These are phyloP conservation scores for Mechanitis messenoides DNA, from an alignment of 2,888 invertebrate species.

Conservation along the genomic window DNA sequence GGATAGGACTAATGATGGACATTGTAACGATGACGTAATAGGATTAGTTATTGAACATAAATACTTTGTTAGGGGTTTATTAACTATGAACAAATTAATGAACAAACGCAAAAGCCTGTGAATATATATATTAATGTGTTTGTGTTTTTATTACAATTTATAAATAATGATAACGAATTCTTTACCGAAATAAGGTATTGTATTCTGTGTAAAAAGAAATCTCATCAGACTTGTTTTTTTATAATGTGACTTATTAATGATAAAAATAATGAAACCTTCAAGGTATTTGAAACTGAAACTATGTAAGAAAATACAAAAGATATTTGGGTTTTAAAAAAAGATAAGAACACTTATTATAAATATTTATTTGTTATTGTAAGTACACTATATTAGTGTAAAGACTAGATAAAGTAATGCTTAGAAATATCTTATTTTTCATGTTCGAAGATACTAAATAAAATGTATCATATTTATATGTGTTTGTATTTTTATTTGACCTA, in stretches of 20 bases:
- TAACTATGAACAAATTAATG: conserved; percentile 10
- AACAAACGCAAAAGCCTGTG: no score
- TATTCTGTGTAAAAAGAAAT: background rate
- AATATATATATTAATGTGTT: background rate
- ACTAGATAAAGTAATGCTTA: conserved; percentile 46
- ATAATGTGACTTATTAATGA: background rate
- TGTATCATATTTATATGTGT: conserved; percentile 42
- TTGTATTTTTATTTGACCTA: conserved; percentile 26
- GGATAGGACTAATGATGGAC: conserved; percentile 5
- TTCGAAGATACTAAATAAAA: conserved; percentile 52
- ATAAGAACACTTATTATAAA: conserved; percentile 11
- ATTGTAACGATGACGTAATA: background rate
- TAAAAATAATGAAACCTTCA: background rate
- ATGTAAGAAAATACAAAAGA: background rate
- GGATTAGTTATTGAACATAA: background rate
- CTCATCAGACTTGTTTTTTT: background rate
- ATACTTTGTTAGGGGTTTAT: background rate
- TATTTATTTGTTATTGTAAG: conserved; percentile 53
- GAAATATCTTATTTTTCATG: conserved; percentile 43
- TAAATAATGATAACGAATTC: background rate
- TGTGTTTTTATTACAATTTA: background rate
- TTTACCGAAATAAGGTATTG: background rate
- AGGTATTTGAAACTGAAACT: background rate
- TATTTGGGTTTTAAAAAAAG: conserved; percentile 1
- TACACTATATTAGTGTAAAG: conserved; percentile 76